Percentiles rank a stretch among this genome's conserved stretches.
phyloP scores from a whole-genome alignment of 1,140 invertebrate genomes.

The Drosophila sucinea region DNA sequence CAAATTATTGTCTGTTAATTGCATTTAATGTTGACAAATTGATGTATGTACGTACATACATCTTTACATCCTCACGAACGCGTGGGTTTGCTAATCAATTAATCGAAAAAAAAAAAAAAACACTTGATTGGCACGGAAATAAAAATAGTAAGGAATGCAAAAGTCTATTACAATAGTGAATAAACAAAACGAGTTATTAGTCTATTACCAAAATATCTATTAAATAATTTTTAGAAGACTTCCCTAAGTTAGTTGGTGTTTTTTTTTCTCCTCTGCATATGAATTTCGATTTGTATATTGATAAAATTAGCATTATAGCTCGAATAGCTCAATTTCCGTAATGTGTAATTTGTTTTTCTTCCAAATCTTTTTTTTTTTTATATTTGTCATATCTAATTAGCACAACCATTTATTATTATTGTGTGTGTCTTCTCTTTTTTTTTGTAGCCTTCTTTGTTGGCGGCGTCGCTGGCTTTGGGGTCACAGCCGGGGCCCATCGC shows the following conservation, averaged over 20 bases:
- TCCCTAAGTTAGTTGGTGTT: not conserved
- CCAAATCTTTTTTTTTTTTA: not conserved
- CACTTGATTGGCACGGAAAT: not conserved
- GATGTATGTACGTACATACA: no score
- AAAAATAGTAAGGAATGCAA: not conserved
- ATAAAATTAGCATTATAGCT: conserved; percentile 58
- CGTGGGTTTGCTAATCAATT: not conserved
- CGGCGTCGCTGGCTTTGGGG: conserved; percentile 86
- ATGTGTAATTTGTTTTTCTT: conserved; percentile 66
- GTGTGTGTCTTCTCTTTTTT: conserved; percentile 10
- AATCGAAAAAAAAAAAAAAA: not conserved
- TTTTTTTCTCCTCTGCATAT: not conserved
- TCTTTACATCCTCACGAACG: not conserved
- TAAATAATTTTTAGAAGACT: not conserved
- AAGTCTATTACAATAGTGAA: not conserved
- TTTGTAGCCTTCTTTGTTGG: conserved; percentile 84
- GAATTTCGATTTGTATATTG: conserved; percentile 48
- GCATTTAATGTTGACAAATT: conserved; percentile 3
- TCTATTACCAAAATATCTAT: not conserved
- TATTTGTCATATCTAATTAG: conserved; percentile 56
- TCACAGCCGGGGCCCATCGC: conserved; percentile 93
- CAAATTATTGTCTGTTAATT: not conserved
- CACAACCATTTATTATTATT: conserved; percentile 28
- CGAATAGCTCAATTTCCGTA: conserved; percentile 74
- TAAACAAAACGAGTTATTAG: not conserved